Evolutionary conservation across 1,140 invertebrate species (phyloP), one percentile per base, ranked within the genome.

Genomic region (Musca domestica): DNA sequence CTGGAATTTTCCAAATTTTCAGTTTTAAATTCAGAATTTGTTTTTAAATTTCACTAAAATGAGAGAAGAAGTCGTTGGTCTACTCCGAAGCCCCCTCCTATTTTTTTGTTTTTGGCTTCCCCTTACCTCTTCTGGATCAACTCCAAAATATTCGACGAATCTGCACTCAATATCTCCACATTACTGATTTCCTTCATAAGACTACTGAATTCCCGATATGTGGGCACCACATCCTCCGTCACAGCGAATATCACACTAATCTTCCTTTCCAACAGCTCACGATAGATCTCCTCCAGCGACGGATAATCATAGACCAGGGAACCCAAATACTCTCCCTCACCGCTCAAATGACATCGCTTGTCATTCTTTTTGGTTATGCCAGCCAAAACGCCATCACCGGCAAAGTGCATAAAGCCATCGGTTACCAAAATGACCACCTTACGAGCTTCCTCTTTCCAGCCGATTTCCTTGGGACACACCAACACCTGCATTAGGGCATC

Each of bases 401-500:
- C 88, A 3, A 87, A 85, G 70, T 90, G 88, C 73, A 88, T 81
- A 2, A 85, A 76, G 0, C 88, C 88, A 76, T 90, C 88, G 3
- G 88, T 88, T 2, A 87, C 84, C 22, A 89, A 71, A 2, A 90
- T 83, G 15, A 90, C 84, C 17, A 90, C 83, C 70, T 88, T 88
- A 30, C 88, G 74, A 6, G 88, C 85, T 20, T 84, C 79, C 10
- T 77, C 71, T 14, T 81, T 81, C 87, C 88, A 89, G n/a, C 87
- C 88, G 14, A 90, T 84, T 67, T 88, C 78, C 14, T 90, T 83
- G 52, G 87, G 87, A 77, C 97, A 99, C 12, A 93, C 92, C 51
- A 98, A 89, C 1, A 94, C 94, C 84, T 99, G 98, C 90, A 99
- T 98, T n/a, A 99, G 89, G 0, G 97, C 98, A 83, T 99, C 98